A percentile compares a stretch with the other conserved stretches of the same genome.
Evolutionary conservation across 2,888 invertebrate genomes (phyloP).

Genomic region (Pogonocherus hispidulus): DNA sequence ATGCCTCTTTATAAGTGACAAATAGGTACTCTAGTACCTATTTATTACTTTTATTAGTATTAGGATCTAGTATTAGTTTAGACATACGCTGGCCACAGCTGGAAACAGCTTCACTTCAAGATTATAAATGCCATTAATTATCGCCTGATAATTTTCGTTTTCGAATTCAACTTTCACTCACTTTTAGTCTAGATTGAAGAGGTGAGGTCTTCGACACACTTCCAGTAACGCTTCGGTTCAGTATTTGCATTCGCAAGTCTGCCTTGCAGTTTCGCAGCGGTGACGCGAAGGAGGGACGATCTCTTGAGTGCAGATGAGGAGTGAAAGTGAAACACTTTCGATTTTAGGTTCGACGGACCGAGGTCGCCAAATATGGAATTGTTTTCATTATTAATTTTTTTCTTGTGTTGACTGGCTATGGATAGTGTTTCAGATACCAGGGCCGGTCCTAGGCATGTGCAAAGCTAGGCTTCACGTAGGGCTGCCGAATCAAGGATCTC

Average conservation of each 20-base stretch:
- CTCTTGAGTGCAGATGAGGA: not conserved
- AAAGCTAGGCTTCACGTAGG: too few relatives aligned
- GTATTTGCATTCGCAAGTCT: too few relatives aligned
- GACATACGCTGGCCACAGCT: too few relatives aligned
- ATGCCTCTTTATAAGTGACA: too few relatives aligned
- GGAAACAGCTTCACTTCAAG: too few relatives aligned
- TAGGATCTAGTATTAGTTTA: too few relatives aligned
- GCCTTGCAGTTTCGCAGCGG: not conserved
- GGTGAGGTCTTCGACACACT: not conserved
- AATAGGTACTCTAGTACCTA: too few relatives aligned
- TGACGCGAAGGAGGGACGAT: not conserved
- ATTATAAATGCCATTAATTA: too few relatives aligned
- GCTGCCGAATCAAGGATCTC: too few relatives aligned
- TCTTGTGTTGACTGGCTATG: not conserved
- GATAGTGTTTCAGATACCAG: not conserved
- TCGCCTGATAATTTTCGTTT: constrained; percentile 7
- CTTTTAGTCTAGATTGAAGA: not conserved
- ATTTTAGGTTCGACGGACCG: not conserved
- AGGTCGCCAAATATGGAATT: not conserved
- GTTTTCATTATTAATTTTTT: not conserved
- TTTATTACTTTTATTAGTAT: too few relatives aligned
- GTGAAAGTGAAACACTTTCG: not conserved
- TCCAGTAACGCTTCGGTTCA: too few relatives aligned
- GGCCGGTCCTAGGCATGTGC: too few relatives aligned
- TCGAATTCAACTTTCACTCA: not conserved